Evolutionary conservation across 2,113 vertebrate genomes (phyloP).

Genomic region (Microcebus lehilahytsara): DNA sequence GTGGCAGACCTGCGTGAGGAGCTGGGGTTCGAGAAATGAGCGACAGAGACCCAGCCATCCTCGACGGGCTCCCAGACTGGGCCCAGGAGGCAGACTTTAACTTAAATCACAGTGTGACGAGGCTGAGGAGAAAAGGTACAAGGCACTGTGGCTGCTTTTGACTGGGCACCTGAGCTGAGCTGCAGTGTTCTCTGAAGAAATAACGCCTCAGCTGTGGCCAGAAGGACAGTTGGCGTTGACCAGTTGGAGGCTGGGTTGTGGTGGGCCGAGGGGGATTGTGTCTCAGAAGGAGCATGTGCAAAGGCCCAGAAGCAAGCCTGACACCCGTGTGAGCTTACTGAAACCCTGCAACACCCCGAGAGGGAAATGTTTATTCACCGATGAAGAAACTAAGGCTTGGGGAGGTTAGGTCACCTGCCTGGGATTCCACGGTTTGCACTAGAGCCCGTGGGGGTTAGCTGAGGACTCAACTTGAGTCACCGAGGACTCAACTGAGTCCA

Average conservation of each 20-base stretch:
- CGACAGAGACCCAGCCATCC: neutral
- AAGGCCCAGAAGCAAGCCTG: neutral
- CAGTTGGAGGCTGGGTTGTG: neutral
- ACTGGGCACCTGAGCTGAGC: neutral
- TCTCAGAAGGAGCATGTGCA: neutral
- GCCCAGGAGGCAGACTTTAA: neutral
- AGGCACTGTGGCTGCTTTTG: neutral
- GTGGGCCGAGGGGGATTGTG: neutral
- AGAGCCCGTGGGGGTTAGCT: neutral
- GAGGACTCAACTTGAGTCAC: neutral
- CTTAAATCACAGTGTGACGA: neutral
- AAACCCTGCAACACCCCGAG: neutral
- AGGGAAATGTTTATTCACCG: neutral
- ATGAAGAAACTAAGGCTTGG: neutral
- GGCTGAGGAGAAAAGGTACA: neutral
- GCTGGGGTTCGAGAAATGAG: neutral
- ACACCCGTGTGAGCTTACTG: accelerated
- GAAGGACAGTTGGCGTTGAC: neutral
- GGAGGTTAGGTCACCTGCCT: neutral
- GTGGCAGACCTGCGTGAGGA: neutral
- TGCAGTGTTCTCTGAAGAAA: neutral
- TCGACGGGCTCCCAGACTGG: neutral
- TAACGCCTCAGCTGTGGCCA: accelerated
- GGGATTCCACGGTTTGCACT: neutral
- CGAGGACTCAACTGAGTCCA: neutral